Percentiles rank a stretch among this genome's conserved stretches.
Conservation (phyloP, 2,113 vertebrate species). For the Grantiella picta region DNA sequence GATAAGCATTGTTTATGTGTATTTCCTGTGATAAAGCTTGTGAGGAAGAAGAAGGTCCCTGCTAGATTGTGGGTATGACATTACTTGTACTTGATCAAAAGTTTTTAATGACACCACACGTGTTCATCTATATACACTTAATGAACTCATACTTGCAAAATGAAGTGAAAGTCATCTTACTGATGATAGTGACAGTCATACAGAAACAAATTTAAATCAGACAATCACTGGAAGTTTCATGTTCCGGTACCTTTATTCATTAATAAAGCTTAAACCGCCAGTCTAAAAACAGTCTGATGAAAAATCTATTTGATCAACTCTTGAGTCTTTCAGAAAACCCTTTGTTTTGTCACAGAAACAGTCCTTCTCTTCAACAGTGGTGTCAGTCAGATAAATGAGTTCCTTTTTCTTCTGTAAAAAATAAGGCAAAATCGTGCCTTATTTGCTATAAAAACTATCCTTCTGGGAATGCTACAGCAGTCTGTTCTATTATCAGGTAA, state of each 20-base stretch:
- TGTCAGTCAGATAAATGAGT: not conserved
- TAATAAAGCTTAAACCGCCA: not conserved
- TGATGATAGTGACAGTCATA: not conserved
- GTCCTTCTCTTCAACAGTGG: not conserved
- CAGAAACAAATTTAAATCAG: not conserved
- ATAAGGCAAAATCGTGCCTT: not conserved
- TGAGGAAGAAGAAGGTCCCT: not conserved
- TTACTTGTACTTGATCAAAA: not conserved
- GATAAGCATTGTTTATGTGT: not conserved
- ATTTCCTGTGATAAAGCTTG: not conserved
- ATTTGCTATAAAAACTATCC: not conserved
- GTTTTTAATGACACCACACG: not conserved
- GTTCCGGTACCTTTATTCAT: not conserved
- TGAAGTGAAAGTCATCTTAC: not conserved
- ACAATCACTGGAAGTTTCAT: not conserved
- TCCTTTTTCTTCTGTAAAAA: not conserved
- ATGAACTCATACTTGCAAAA: not conserved
- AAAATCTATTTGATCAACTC: not conserved
- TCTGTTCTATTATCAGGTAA: not conserved
- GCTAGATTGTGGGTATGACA: not conserved
- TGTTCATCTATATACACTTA: not conserved
- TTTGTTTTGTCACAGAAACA: not conserved
- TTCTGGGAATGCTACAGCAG: not conserved
- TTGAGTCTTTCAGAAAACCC: not conserved
- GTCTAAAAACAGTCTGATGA: not conserved